Evolutionary conservation across 2,888 invertebrate species (phyloP), one percentile per base, ranked within the genome.

Genomic region (Apeira syringaria): DNA sequence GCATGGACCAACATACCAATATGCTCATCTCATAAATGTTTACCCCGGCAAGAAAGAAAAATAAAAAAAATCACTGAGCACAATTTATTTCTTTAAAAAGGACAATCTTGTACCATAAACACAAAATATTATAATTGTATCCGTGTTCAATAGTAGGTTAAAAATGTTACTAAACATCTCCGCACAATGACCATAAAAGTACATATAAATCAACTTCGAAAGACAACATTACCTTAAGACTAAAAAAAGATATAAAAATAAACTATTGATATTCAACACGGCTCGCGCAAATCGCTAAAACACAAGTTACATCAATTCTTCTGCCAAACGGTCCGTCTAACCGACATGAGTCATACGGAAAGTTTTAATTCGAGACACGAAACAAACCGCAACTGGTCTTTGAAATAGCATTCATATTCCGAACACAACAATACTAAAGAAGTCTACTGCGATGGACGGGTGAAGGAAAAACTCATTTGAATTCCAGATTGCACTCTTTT

Each of bases 351-450:
- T 53, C 56, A 53, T 36, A 20, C 38, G 27, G 28, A 51, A 40
- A 51, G 41, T 47, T 53, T 34, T 24, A 44, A 58, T 58, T 45
- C 58, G 46, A 46, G 40, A 37, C 53, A 58, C 58, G 56, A 46
- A 34, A 34, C 32, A 35, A 45, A 45, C 30, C 40, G 48, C 50
- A 47, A 46, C 48, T 45, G 47, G 47, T 36, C 50, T 52, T 52
- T 44, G 50, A 49, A 49, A 51, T 40, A 12, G 8, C 15, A 48
- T 48, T 46, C 49, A 34, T 42, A 56, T 58, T 49, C 50, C 15
- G 35, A 44, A 40, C 47, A 43, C 46, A 41, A 42, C 45, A 41
- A 38, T 24, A 34, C 36, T 41, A 30, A 47, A 28, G 38, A 30
- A 17, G 9, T 12, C 26, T 20, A 6, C 2, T 26, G 20, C 36